Conservation (phyloP, 2,797 vertebrate species). For the Natrix natrix region DNA sequence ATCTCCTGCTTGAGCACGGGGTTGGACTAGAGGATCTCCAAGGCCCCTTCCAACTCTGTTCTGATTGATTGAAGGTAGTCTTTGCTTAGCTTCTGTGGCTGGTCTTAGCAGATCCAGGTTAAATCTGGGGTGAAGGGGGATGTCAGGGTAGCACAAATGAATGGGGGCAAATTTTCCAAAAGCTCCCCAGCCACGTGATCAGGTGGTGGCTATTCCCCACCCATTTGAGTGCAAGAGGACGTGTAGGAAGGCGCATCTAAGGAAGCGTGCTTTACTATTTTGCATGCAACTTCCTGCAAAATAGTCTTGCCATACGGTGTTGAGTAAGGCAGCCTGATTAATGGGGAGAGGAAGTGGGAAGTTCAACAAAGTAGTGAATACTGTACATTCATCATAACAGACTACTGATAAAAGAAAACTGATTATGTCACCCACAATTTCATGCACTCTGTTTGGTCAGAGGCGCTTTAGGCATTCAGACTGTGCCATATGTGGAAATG, state of each 20-base stretch:
- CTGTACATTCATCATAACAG: background rate
- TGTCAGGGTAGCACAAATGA: background rate
- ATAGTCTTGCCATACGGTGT: background rate
- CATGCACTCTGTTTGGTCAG: background rate
- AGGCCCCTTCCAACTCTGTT: background rate
- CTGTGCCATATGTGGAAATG: background rate
- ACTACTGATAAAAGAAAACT: background rate
- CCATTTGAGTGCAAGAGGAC: background rate
- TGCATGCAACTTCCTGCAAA: background rate
- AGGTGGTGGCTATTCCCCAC: background rate
- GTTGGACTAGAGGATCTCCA: background rate
- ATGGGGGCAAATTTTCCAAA: background rate
- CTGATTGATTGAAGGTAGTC: background rate
- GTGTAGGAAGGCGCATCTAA: background rate
- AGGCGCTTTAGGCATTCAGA: background rate
- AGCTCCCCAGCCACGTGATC: background rate
- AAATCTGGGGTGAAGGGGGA: background rate
- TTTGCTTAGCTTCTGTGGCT: background rate
- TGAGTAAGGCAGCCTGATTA: background rate
- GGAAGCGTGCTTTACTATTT: background rate
- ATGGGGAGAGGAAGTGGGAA: background rate
- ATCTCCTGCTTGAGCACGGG: background rate
- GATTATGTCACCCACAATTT: background rate
- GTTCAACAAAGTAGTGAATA: background rate
- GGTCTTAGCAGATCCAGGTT: background rate